Base-by-base conservation (phyloP, 2,888 invertebrate genomes). In the Formica aserva region DNA sequence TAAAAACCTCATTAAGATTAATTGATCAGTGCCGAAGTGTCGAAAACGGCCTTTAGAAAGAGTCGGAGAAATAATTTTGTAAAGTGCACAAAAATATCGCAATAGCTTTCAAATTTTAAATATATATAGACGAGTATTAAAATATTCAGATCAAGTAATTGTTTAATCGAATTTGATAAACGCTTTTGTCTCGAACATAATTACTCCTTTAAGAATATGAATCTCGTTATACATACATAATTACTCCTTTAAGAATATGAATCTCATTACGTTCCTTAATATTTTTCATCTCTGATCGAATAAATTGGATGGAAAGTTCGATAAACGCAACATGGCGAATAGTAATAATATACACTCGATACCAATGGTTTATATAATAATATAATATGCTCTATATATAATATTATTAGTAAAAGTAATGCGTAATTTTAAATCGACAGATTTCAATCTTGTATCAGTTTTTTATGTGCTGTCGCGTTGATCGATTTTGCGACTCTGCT, bases 41-140 rank as follows among this genome's bases (percentile, higher is more conserved):
- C 35, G 38, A 45, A 45, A 22, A 18, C 18, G 45, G 32, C 32
- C 5, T 69, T 60, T 71, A 71, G 26, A 57, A 60, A 45, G 35
- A 22, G 22, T 29, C 57, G 41, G 45, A 69, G 5, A 48, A 72
- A 72, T 78, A 60, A 60, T 62, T 78, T 18, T 45, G 45, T 41
- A 45, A 78, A 6, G 13, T 15, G 22, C 22, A 22, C 22, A 52
- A 52, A n/a, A n/a, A 52, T 45, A 13, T 48, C n/a, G 4, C 35
- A 38, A 32, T 18, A 18, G 11, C 55, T 2, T 4, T 15, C n/a
- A 15, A 41, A 48, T 80, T n/a, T n/a, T 62, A 80, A 71, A 78
- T 80, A 67, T 72, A 80, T 80, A 67, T 72, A 80, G 29, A 26
- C 55, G 45, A 32, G 9, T 72, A 72, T 60, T 77, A 77, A 77